These are phyloP conservation scores for Mormyrus iriodes DNA, from an alignment of 2,113 vertebrate genomes.

Conservation along the genomic window DNA sequence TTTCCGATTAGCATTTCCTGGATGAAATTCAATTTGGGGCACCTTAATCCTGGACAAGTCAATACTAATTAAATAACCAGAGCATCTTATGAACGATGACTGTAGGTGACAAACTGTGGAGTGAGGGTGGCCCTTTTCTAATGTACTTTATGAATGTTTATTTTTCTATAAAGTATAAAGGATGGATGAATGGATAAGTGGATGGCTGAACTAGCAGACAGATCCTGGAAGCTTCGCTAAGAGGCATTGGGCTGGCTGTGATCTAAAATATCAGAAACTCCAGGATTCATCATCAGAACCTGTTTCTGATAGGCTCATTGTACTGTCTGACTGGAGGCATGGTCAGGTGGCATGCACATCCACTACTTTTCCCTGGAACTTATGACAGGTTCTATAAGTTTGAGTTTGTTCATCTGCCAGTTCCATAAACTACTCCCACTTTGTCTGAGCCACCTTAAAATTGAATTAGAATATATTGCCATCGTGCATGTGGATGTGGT, in stretches of 20 bases:
- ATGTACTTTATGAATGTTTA: background rate
- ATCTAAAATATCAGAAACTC: background rate
- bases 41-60: background rate
- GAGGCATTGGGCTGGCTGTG: background rate
- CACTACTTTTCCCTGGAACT: background rate
- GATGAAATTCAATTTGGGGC: constrained; percentile 6
- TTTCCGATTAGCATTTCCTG: constrained; percentile 8
- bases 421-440: background rate
- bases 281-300: background rate
- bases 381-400: background rate
- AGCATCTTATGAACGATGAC: background rate
- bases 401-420: background rate
- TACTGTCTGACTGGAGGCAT: background rate
- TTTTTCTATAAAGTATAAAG: background rate
- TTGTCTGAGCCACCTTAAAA: background rate
- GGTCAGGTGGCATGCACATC: background rate
- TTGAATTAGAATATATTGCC: background rate
- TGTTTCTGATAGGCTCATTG: background rate
- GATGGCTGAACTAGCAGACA: background rate
- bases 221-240: background rate
- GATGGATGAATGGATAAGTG: background rate
- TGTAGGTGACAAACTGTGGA: background rate
- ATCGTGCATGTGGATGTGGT: background rate
- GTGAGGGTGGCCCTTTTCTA: background rate
- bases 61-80: background rate